phyloP scores from a whole-genome alignment of 1,140 invertebrate genomes.

The Scaptomyza graminum region DNA sequence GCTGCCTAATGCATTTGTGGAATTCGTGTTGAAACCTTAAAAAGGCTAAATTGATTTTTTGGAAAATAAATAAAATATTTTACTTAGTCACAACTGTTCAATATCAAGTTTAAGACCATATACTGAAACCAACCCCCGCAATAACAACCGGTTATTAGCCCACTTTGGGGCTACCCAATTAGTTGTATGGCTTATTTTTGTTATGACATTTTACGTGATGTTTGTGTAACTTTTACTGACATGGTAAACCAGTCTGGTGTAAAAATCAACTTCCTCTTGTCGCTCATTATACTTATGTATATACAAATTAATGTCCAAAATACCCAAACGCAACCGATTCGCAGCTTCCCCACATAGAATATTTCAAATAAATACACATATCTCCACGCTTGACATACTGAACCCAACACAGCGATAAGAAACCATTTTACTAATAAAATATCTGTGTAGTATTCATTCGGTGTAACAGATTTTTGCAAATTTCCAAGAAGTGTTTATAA shows the following conservation, averaged over 20 bases:
- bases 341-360: background rate
- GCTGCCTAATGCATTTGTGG: background rate
- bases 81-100: background rate
- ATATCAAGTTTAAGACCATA: background rate
- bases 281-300: no score
- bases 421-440: background rate
- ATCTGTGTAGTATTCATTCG: background rate
- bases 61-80: background rate
- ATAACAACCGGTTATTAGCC: constrained; percentile 6
- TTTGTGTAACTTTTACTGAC: constrained; percentile 16
- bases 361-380: no score
- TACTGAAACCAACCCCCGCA: background rate
- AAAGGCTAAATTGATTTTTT: no score
- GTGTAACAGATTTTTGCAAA: background rate
- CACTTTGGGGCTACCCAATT: background rate
- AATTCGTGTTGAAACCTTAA: background rate
- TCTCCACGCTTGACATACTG: constrained; percentile 19
- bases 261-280: constrained; percentile 5
- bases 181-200: background rate
- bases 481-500: constrained; percentile 6
- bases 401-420: constrained; percentile 20
- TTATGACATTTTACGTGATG: constrained; percentile 11
- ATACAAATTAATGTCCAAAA: no score
- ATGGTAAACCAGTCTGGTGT: constrained; percentile 12
- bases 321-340: background rate